phyloP scores from a whole-genome alignment of 2,113 vertebrate genomes.

The Prietella phreatophila region DNA sequence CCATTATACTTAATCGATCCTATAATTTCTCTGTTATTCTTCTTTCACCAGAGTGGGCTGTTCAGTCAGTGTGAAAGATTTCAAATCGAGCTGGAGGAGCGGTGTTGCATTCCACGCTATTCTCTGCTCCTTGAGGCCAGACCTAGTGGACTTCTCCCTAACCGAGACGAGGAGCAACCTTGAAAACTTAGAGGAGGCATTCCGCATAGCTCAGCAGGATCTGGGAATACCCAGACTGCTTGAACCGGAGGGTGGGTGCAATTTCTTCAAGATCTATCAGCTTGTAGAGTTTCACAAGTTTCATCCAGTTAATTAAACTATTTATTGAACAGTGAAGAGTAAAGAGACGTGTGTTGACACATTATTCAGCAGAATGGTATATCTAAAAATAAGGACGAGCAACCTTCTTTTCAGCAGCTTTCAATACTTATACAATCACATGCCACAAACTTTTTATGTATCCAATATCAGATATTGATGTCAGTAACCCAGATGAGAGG shows the following conservation, averaged over 20 bases:
- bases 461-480: slow-evolving; percentile 78
- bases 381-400: background rate
- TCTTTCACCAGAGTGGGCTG: slow-evolving; percentile 68
- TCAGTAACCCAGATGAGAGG: slow-evolving; percentile 85
- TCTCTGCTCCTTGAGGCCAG: slow-evolving; percentile 82
- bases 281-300: background rate
- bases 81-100: slow-evolving; percentile 88
- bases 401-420: background rate
- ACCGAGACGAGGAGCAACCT: slow-evolving; percentile 73
- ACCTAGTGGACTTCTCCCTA: slow-evolving; percentile 78
- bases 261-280: background rate
- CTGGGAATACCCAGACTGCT: slow-evolving; percentile 84
- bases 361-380: background rate
- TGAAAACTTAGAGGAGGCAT: slow-evolving; percentile 87
- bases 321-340: background rate
- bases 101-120: slow-evolving; percentile 85
- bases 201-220: slow-evolving; percentile 81
- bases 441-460: background rate
- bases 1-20: background rate
- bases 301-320: background rate
- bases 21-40: background rate
- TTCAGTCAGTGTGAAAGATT: slow-evolving; percentile 78
- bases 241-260: slow-evolving; percentile 81
- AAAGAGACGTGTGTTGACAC: background rate
- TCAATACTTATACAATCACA: background rate